These are phyloP conservation scores for Brachyrhaphis roseni DNA, from an alignment of 2,797 vertebrate genomes.

Conservation along the genomic window DNA sequence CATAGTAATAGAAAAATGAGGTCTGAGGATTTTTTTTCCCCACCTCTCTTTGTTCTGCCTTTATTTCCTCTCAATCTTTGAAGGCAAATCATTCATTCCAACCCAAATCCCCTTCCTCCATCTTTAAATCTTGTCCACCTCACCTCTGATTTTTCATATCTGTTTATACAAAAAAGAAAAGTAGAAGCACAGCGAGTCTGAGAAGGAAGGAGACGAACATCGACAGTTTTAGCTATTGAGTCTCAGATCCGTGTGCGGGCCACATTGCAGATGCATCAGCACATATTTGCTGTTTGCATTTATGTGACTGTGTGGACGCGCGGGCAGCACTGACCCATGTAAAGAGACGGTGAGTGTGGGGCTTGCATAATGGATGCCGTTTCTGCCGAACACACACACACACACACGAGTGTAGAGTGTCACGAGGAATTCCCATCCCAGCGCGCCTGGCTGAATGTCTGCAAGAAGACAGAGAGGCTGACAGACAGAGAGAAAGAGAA, in stretches of 20 bases:
- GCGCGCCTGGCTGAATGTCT: constrained; percentile 48
- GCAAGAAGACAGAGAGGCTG: constrained; percentile 14
- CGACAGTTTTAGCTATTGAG: constrained; percentile 47
- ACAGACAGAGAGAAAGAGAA: constrained; percentile 10
- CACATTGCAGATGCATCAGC: constrained; percentile 48
- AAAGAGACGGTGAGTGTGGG: constrained; percentile 63
- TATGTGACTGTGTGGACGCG: constrained; percentile 18
- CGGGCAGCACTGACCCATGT: constrained; percentile 71
- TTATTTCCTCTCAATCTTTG: constrained; percentile 38
- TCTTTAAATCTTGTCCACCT: constrained; percentile 39
- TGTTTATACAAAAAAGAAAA: constrained; percentile 51
- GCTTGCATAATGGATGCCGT: constrained; percentile 76
- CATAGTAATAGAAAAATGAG: constrained; percentile 53
- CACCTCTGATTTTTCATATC: constrained; percentile 22
- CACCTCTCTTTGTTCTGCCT: constrained; percentile 44
- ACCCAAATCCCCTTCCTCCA: constrained; percentile 39
- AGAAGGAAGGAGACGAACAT: constrained; percentile 3
- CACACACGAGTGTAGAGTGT: constrained; percentile 38
- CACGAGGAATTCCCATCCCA: constrained; percentile 66
- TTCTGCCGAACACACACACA: constrained; percentile 56
- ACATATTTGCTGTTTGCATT: constrained; percentile 33
- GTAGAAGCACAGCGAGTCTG: constrained; percentile 29
- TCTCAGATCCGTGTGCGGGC: constrained; percentile 56
- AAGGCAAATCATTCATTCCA: constrained; percentile 58
- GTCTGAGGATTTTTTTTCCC: constrained; percentile 42